Evolutionary conservation across 2,113 vertebrate species (phyloP), one percentile per base, ranked within the genome.

Genomic region (Nipponia nippon): DNA sequence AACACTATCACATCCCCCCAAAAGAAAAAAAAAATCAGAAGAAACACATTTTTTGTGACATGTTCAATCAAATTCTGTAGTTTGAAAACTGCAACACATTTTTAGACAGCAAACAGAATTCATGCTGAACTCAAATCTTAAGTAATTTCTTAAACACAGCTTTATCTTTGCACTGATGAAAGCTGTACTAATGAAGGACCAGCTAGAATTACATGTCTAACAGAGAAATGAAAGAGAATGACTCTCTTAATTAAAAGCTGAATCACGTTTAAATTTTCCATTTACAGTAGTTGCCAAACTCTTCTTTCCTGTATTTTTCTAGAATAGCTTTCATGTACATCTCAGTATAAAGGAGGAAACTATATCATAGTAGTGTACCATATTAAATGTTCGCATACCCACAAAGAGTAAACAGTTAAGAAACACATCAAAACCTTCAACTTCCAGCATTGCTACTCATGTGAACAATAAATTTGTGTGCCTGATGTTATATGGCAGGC

Each of bases 121-220:
- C 34, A 77, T 30, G 75, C 6, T 63, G 23, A 95, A 83, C 80
- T 90, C 10, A 4, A 92, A 94, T 94, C 84, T 87, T 93, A 89
- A 90, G 63, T 90, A 94, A 96, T 95, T 96, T 93, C 79, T 95
- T 96, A 92, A 96, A 96, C 30, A 96, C 83, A 94, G 85, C 55
- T 95, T 96, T 95, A 90, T 90, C 88, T 78, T 93, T 72, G 78
- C 40, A 47, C 44, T 94, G 83, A 93, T 94, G 93, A 96, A 97
- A 97, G 93, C 82, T 87, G 50, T 92, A 77, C 90, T 97, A 95
- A 97, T 96, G 97, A 97, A 94, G 83, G 92, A 96, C 93, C 76
- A 93, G 83, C 47, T 73, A 96, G 83, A 96, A 97, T 90, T 93
- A 95, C 36, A 96, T 47, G 46, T 92, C 78, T 96, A 92, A 79